Conservation (phyloP, 2,113 vertebrate species). For the Epinephelus cyanopodus region DNA sequence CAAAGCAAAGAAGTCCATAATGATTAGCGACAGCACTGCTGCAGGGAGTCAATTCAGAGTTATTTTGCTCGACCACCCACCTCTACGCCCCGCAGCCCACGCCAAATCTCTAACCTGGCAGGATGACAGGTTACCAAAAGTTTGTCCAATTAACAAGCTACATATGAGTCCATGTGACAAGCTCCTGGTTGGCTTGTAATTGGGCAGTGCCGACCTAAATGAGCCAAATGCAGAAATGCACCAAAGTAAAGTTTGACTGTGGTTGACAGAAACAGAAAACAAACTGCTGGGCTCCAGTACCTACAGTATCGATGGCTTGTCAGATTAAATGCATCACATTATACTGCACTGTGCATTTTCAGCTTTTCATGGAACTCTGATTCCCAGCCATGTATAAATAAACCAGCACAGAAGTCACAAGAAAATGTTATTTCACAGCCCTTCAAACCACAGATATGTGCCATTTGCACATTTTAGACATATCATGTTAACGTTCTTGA, state of each 20-base stretch:
- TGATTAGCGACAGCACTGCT: conserved; percentile 24
- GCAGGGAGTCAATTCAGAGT: conserved; percentile 22
- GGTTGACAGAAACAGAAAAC: conserved; percentile 46
- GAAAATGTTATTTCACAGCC: too few species aligned
- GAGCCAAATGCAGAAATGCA: conserved; percentile 56
- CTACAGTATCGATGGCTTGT: conserved; percentile 53
- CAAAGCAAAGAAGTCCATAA: conserved; percentile 30
- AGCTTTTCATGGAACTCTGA: conserved; percentile 18
- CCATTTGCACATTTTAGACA: too few species aligned
- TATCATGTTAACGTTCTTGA: too few species aligned
- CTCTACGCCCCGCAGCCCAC: conserved; percentile 40
- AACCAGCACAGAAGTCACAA: too few species aligned
- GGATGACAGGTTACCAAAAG: conserved; percentile 63
- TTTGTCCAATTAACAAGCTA: conserved; percentile 66
- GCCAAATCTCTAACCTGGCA: conserved; percentile 56
- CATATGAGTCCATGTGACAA: conserved; percentile 55
- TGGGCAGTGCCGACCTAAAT: conserved; percentile 53
- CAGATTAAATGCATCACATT: conserved; percentile 57
- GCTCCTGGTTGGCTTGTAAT: conserved; percentile 54
- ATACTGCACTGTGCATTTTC: conserved; percentile 17
- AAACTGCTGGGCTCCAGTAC: conserved; percentile 21
- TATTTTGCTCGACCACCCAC: conserved; percentile 37
- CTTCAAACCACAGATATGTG: too few species aligned
- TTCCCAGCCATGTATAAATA: background rate
- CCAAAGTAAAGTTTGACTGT: conserved; percentile 33